Evolutionary conservation across 2,888 invertebrate genomes (phyloP), one percentile per base, ranked within the genome.

Genomic region (Drosophila eohydei): DNA sequence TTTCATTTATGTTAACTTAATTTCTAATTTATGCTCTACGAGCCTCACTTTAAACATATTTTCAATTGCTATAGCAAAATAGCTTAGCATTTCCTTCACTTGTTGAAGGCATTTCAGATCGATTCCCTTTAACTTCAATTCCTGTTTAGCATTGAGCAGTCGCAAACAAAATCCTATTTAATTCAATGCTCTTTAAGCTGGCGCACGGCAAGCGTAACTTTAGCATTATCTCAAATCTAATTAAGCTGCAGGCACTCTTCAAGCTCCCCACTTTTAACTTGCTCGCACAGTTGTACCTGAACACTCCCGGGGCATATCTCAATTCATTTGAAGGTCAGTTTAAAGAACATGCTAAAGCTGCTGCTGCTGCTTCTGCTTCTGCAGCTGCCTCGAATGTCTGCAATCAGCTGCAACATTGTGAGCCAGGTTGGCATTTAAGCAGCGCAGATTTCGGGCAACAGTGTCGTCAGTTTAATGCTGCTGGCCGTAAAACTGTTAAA

Each of bases 391-490:
- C 50, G 32, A 62, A 63, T 43, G 60, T 48, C 52, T 57, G 62
- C 70, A 40, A 73, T 64, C 67, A 71, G 61, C 9, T 79, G 88
- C 84, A 89, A 85, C 90, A 88, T 65, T 70, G 84, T 88, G 66
- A 69, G 44, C 41, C 70, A 79, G 83, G 74, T 84, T 88, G 88
- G 88, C 89, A 71, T 79, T 88, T 73, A 78, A 83, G 72, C 71
- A 74, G 74, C 70, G 69, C 69, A 73, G 88, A 81, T 81, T 89
- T 81, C 28, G 69, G 74, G 82, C 89, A 89, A 89, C 84, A 84
- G 65, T 84, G 85, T 89, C 88, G 66, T 63, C 84, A 76, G 61
- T 71, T 89, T 84, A 89, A 76, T 55, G 59, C 28, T n/a, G 55
- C 66, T 69, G 51, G 62, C 74, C 55, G 65, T 88, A 77, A 83